Conservation (phyloP, 2,113 vertebrate genomes). For the Phocoena sinus region DNA sequence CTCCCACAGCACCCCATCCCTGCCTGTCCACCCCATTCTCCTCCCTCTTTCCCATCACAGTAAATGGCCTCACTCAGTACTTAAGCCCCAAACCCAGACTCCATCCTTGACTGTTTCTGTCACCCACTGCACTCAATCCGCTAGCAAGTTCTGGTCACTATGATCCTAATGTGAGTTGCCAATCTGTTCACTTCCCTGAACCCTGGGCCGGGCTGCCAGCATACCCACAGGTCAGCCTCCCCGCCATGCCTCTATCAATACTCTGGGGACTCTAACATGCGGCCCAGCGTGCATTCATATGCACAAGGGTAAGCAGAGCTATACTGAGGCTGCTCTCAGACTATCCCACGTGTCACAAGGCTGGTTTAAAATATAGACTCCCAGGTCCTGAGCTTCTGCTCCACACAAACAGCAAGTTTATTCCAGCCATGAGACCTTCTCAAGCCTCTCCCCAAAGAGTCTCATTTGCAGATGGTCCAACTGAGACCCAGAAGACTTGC, state of each 20-base stretch:
- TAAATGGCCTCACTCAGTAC: background rate
- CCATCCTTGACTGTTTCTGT: background rate
- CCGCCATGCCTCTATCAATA: rapidly evolving
- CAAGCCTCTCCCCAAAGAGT: background rate
- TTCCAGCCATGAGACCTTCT: background rate
- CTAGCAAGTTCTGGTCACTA: background rate
- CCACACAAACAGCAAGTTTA: background rate
- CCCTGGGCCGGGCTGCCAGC: background rate
- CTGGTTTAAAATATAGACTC: background rate
- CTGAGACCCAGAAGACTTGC: background rate
- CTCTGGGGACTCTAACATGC: background rate
- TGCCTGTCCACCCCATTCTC: rapidly evolving
- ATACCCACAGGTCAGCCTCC: rapidly evolving
- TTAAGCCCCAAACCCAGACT: background rate
- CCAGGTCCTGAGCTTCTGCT: background rate
- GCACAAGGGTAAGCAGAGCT: background rate
- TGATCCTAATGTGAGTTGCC: background rate
- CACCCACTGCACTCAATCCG: background rate
- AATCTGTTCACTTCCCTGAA: background rate
- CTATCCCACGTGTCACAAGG: background rate
- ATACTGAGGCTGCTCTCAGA: too few species aligned
- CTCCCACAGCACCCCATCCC: rapidly evolving
- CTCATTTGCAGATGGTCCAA: background rate
- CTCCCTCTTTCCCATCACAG: background rate
- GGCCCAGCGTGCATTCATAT: background rate